Evolutionary conservation across 2,113 vertebrate species (phyloP), one percentile per base, ranked within the genome.

Genomic region (Barnardius zonarius): DNA sequence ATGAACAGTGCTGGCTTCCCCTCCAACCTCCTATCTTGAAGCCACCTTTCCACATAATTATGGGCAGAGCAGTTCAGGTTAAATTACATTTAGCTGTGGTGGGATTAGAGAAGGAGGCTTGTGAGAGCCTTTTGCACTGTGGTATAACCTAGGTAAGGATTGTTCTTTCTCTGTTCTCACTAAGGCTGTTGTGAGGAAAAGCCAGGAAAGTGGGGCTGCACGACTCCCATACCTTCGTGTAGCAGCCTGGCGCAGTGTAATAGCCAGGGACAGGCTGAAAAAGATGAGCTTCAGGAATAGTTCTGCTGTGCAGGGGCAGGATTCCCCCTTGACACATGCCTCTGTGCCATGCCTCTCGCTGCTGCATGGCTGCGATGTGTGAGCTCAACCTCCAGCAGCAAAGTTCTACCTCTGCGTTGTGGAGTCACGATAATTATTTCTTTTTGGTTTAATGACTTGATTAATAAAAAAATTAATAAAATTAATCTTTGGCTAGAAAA

Each of bases 361-460:
- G 2, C 61, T 76, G 35, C 24, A 9, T 22, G 17, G 14, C 22
- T 48, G 33, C 66, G 80, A 24, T 0, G 0, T 19, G 18, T 51
- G 52, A 87, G 33, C 17, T 69, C 52, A 67, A 10, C 14, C 31
- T 87, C 30, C 37, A 49, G 39, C 41, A 63, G 23, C 16, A 25
- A 63, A 90, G 61, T 63, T 83, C 48, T 70, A 6, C 31, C 62
- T 72, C 70, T 83, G 9, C 61, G 17, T 44, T 64, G 31, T 28
- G 48, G 23, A 62, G 9, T 49, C 52, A n/a, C 33, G 18, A 33
- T 31, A 20, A n/a, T 27, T 70, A 31, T 27, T 64, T 64, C 14
- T 28, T 27, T 37, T 31, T n/a, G 22, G 75, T 33, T 84, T 55
- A 48, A 44, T 41, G 0, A 48, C 51, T 74, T 70, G 5, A 54